A percentile compares a stretch with the other conserved stretches of the same genome.
phyloP scores from a whole-genome alignment of 2,113 vertebrate species.

The Cisticola juncidis region DNA sequence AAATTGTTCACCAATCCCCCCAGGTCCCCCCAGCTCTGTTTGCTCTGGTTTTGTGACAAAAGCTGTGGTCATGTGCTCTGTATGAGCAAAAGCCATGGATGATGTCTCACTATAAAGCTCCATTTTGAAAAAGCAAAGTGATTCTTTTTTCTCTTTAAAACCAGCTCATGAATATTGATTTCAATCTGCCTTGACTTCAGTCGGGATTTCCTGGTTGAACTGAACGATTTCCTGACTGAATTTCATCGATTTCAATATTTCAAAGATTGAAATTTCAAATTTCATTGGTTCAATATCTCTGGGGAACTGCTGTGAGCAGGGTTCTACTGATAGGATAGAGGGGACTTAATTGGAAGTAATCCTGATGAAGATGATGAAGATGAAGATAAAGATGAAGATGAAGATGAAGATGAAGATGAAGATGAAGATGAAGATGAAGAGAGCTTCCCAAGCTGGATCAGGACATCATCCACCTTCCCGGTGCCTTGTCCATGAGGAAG shows the following conservation, averaged over 20 bases:
- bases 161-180: background rate
- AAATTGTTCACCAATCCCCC: background rate
- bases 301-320: background rate
- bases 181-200: background rate
- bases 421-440: background rate
- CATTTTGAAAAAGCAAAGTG: background rate
- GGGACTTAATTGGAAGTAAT: background rate
- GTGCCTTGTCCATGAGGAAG: background rate
- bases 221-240: background rate
- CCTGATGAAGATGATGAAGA: background rate
- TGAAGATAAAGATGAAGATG: background rate
- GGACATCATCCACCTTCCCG: background rate
- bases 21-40: background rate
- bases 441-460: background rate
- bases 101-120: background rate
- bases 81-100: background rate
- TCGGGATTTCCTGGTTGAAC: background rate
- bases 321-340: background rate
- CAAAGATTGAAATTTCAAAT: too few species aligned
- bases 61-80: background rate
- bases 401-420: background rate
- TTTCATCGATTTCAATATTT: background rate
- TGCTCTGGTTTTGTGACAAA: background rate
- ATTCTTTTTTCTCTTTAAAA: background rate
- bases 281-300: background rate